Evolutionary conservation across 2,888 invertebrate species (phyloP).

Genomic region (Philonicus albiceps): DNA sequence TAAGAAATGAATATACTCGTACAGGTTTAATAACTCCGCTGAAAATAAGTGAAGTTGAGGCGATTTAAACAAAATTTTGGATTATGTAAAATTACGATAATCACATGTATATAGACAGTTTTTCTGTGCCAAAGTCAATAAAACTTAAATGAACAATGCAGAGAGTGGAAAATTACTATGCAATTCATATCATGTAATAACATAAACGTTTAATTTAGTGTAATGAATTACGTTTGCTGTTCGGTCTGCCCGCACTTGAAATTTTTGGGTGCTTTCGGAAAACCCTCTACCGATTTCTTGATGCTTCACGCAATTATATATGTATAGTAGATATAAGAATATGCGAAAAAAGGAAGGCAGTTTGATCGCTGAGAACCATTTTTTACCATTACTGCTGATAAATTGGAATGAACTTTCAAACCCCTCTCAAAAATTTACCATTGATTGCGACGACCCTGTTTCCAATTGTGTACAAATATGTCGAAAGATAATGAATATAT

Average conservation of each 20-base stretch:
- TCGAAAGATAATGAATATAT: too few species aligned
- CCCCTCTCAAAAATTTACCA: too few species aligned
- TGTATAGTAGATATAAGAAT: not conserved
- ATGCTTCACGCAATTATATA: not conserved
- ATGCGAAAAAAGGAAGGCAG: not conserved
- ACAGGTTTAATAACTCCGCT: not conserved
- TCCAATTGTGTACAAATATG: too few species aligned
- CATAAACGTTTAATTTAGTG: not conserved
- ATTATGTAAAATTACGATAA: not conserved
- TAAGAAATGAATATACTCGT: not conserved
- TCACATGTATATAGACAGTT: not conserved
- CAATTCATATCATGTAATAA: not conserved
- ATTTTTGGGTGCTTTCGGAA: not conserved
- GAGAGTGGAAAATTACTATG: not conserved
- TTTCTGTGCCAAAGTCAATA: not conserved
- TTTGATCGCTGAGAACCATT: constrained; percentile 41
- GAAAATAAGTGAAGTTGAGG: not conserved
- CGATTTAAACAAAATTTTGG: not conserved
- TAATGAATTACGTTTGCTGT: not conserved
- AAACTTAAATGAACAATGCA: not conserved
- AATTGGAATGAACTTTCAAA: constrained; percentile 64
- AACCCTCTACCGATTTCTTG: not conserved
- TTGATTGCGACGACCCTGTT: too few species aligned
- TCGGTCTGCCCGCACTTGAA: not conserved
- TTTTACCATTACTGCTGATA: constrained; percentile 63